A percentile compares a stretch with the other conserved stretches of the same genome.
phyloP scores from a whole-genome alignment of 2,797 vertebrate species.

The Nannoperca australis region DNA sequence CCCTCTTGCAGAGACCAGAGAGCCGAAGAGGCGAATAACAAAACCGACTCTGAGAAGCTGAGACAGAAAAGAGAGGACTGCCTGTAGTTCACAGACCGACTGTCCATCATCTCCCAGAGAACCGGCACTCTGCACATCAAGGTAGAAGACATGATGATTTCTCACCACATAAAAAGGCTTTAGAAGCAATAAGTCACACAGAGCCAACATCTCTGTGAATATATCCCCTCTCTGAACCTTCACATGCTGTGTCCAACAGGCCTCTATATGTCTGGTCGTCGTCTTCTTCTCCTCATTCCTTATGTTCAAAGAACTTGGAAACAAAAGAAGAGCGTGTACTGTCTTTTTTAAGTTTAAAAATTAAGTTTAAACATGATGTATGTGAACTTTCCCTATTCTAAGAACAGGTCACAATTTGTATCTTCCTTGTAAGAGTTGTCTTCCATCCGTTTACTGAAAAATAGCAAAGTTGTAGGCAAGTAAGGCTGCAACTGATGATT shows the following conservation, averaged over 20 bases:
- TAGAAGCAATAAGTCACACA: slow-evolving; percentile 48
- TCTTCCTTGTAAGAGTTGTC: not conserved
- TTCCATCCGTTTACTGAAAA: not conserved
- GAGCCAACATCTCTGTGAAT: slow-evolving; percentile 39
- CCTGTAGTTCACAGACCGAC: slow-evolving; percentile 58
- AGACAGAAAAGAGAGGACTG: slow-evolving; percentile 56
- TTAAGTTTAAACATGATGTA: slow-evolving; percentile 25
- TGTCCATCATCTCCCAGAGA: slow-evolving; percentile 68
- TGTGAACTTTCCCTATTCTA: slow-evolving; percentile 7
- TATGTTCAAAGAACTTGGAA: slow-evolving; percentile 22
- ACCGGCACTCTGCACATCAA: slow-evolving; percentile 59
- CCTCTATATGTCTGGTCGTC: not conserved
- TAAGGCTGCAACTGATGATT: not conserved
- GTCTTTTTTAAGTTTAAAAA: slow-evolving; percentile 15
- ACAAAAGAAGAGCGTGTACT: not conserved
- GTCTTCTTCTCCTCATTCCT: slow-evolving; percentile 18
- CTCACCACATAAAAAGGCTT: slow-evolving; percentile 54
- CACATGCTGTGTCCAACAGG: not conserved
- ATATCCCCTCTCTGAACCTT: slow-evolving; percentile 36
- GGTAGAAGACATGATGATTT: slow-evolving; percentile 52
- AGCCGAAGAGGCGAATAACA: slow-evolving; percentile 44
- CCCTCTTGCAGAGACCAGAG: slow-evolving; percentile 49
- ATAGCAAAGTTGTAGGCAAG: not conserved
- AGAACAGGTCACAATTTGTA: slow-evolving; percentile 1
- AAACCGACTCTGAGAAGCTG: slow-evolving; percentile 21